phyloP scores from a whole-genome alignment of 1,140 invertebrate species.

The Himalopsyche phryganea region DNA sequence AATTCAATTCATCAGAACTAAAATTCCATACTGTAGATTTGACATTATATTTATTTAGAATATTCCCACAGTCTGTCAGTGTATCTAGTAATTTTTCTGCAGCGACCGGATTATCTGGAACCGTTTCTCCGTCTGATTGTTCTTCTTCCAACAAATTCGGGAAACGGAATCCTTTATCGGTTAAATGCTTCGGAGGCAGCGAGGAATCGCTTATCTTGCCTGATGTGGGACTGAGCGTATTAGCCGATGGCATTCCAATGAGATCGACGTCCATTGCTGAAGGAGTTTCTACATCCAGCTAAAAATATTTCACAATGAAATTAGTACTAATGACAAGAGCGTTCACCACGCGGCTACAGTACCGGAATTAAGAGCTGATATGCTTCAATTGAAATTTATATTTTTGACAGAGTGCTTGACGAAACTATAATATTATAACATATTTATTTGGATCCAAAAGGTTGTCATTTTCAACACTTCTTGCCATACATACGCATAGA shows the following conservation, averaged over 20 bases:
- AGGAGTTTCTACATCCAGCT: constrained; percentile 51
- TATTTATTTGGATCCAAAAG: too few species aligned
- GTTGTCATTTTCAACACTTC: too few species aligned
- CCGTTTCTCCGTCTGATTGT: constrained; percentile 24
- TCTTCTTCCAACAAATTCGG: constrained; percentile 45
- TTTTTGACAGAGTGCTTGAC: too few species aligned
- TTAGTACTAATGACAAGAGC: too few species aligned
- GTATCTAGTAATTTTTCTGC: constrained; percentile 9
- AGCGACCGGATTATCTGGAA: constrained; percentile 13
- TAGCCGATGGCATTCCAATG: constrained; percentile 24
- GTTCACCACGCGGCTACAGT: too few species aligned
- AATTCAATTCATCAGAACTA: constrained; percentile 42
- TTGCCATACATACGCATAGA: too few species aligned
- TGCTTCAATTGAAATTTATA: too few species aligned
- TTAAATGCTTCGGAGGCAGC: neutral
- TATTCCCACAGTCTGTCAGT: constrained; percentile 1
- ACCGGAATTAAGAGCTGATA: too few species aligned
- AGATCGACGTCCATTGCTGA: constrained; percentile 34
- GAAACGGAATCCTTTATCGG: constrained; percentile 46
- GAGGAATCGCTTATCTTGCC: neutral
- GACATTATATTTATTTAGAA: constrained; percentile 4
- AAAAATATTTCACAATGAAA: constrained; percentile 30
- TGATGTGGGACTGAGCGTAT: constrained; percentile 24
- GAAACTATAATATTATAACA: too few species aligned
- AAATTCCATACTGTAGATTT: constrained; percentile 41